Evolutionary conservation across 2,113 vertebrate genomes (phyloP).

Genomic region (Catharus minimus): DNA sequence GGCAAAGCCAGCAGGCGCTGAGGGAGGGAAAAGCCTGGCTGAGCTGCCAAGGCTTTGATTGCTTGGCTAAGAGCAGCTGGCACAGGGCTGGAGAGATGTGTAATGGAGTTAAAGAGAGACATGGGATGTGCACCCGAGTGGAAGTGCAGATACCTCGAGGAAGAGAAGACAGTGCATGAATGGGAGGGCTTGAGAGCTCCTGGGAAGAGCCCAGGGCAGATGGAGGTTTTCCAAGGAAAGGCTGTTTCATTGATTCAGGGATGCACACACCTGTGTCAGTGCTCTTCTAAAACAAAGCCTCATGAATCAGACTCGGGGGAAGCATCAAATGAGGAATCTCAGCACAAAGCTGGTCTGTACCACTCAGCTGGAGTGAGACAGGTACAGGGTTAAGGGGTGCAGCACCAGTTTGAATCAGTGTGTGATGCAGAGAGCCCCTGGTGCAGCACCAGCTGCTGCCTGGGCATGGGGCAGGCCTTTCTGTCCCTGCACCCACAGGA

Average conservation of each 20-base stretch:
- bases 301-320: neutral
- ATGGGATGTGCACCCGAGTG: neutral
- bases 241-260: neutral
- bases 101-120: conserved; percentile 19
- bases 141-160: neutral
- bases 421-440: neutral
- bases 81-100: neutral
- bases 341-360: neutral
- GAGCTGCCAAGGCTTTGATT: conserved; percentile 13
- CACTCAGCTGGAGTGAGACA: neutral
- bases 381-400: neutral
- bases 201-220: neutral
- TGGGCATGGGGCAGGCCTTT: neutral
- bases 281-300: neutral
- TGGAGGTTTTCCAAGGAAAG: neutral
- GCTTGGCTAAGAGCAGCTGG: conserved; percentile 17
- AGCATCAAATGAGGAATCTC: neutral
- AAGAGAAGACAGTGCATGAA: neutral
- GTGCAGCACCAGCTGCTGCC: neutral
- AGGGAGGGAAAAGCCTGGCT: neutral
- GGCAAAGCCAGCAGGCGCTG: neutral
- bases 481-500: neutral
- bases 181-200: fast-evolving
- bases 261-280: fast-evolving
- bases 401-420: neutral